Base-by-base conservation (phyloP, 2,888 invertebrate genomes). In the Eilema griseolum region DNA sequence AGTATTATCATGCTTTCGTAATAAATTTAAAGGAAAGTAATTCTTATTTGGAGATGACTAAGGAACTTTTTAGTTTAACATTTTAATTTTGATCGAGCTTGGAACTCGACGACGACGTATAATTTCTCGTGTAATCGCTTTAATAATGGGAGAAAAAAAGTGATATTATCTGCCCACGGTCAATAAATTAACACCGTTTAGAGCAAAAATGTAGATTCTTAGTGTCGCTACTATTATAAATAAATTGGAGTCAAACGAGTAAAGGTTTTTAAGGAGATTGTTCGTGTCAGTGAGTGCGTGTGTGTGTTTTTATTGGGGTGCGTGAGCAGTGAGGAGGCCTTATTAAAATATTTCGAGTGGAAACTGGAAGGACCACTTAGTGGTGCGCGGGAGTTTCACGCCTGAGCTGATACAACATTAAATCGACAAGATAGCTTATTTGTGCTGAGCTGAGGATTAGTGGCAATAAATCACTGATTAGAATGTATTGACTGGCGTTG, bases 301-400 rank as follows among this genome's bases (percentile, higher is more conserved):
- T 92, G 89, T 92, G 90, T 91, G 91, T 93, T 93, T 94, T 94
- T 94, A 93, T 95, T 94, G 93, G 92, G 93, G 91, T 94, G 95
- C 95, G 95, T 94, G 95, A 92, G 93, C 93, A 92, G 93, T 90
- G 93, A 92, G 91, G 93, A 92, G 91, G 93, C 92, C 94, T 95
- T 95, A 95, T 95, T 95, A 95, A 95, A 95, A 95, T 95, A 95
- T 95, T 95, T 95, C 94, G 94, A 94, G 91, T 94, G 92, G 95
- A 95, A 95, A 95, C 95, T 95, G 95, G 95, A 94, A 94, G 95
- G 94, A 93, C 95, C 95, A 95, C 95, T 95, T 95, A 95, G 95
- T 92, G 93, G 90, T 92, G 93, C 94, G 93, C 94, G 94, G 94
- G 95, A 94, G 95, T 95, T 95, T 95, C 95, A 95, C 95, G 95